Base-by-base conservation (phyloP, 2,888 invertebrate species). In the Andricus curvator region DNA sequence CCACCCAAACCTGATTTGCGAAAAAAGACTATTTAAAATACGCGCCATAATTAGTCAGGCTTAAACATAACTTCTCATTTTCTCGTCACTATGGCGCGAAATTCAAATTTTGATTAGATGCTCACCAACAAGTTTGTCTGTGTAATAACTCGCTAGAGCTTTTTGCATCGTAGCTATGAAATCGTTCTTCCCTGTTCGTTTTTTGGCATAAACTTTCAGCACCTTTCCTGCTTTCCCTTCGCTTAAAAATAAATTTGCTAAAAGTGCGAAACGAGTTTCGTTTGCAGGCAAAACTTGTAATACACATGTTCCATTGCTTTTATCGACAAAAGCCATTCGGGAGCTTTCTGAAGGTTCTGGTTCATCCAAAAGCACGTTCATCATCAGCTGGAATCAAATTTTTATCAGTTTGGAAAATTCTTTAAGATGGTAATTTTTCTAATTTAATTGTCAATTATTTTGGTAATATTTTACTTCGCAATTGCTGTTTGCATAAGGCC, bases 121-220 rank as follows among this genome's bases (percentile, higher is more conserved):
- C 92, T 91, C 91, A 94, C 96, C 97, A 56, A 98, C 95, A 77
- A 95, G 94, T 91, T 96, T 94, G 25, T 96, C 94, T 17, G 94
- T 94, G 88, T 96, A 98, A 85, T 95, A 93, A 25, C 94, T 92
- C 82, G 94, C 94, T 78, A 99, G 93, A 0, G 95, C 94, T 87
- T 95, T 95, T 86, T 97, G 94, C 91, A 98, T 96, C 80, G 96
- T 95, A n/a, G 96, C 95, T 82, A 97, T 96, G 89, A 98, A 97
- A 93, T 98, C 97, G 78, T 96, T 93, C 0, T 93, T 88, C 0
- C 97, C 97, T 9, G 93, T 96, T 25, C 98, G 95, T 84, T 95
- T 95, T 89, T 96, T 96, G 9, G 95, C 97, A 78, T 94, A 94
- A 17, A 98, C 95, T 93, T 95, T 96, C 64, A 98, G 92, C 4